phyloP scores from a whole-genome alignment of 92 coral and sea anemone species.

The Virgularia gustaviana region DNA sequence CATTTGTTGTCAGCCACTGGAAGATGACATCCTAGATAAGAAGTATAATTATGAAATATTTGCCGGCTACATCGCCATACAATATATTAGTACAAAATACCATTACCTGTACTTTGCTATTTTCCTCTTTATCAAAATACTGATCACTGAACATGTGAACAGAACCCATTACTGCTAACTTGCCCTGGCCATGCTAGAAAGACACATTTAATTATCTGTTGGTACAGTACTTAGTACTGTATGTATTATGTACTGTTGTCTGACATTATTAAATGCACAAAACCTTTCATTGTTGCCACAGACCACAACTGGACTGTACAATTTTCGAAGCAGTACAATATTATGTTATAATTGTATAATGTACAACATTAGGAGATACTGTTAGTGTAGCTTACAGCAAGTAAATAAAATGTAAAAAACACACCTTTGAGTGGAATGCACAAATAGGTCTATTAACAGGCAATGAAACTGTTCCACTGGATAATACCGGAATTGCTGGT shows the following conservation, averaged over 20 bases:
- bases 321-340: no score
- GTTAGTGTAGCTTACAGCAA: no score
- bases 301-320: background rate
- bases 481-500: slow-evolving; percentile 83
- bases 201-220: no score
- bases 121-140: slow-evolving; percentile 95
- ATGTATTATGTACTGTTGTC: background rate
- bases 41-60: background rate
- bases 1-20: slow-evolving; percentile 94
- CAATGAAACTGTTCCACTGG: slow-evolving; percentile 95
- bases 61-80: background rate
- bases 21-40: slow-evolving; percentile 82
- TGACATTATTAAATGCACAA: background rate
- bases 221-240: background rate
- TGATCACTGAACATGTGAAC: slow-evolving; percentile 99
- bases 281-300: background rate
- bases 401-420: slow-evolving; percentile 50
- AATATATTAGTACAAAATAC: background rate
- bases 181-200: slow-evolving; percentile 79
- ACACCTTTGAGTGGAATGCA: slow-evolving; percentile 86
- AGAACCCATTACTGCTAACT: slow-evolving; percentile 89
- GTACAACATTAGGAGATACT: no score
- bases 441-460: slow-evolving; percentile 98
- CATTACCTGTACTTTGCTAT: slow-evolving; percentile 98
- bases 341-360: no score